Base-by-base conservation (phyloP, 2,888 invertebrate genomes). In the Orthonevra nobilis region DNA sequence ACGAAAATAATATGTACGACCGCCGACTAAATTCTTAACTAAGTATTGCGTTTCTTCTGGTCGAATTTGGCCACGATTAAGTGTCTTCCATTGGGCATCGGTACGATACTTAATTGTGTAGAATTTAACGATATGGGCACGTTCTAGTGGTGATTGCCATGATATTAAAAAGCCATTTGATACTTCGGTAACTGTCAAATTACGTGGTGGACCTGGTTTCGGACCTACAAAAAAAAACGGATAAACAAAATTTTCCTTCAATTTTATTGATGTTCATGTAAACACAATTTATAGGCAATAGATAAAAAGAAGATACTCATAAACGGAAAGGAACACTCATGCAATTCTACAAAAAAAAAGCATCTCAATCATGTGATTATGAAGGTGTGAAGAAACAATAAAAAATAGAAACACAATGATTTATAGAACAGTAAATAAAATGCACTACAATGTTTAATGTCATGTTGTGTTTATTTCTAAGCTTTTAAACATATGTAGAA, bases 31-130 rank as follows among this genome's bases (percentile, higher is more conserved):
- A 90, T 96, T 96, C 91, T 96, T 96, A 84, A 96, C 96, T 95
- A 96, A 91, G 90, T 95, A 97, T 87, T 94, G 94, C 83, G 95
- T 96, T 89, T 96, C 96, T 89, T 96, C 96, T 9, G 96, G 94
- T 82, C 96, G 92, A 86, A 97, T 96, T 89, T 94, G 94, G 77
- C 95, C 96, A 84, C 95, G 93, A 89, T 96, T 96, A 84, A 96
- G 91, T 60, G 94, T 94, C 89, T 95, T 96, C 95, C 96, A 96
- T 85, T 93, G 93, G 81, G 95, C 94, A 88, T 96, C 96, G 48
- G 95, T 95, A 87, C 94, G 93, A 90, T 96, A 97, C 90, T 96
- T 96, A 89, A 97, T 96, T 82, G 94, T 94, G 90, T 97, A 97
- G 90, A 95, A 95, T 89, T 95, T 94, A 83, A 97, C 93, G 79